phyloP scores from a whole-genome alignment of 2,888 invertebrate genomes.

The Ecdyonurus torrentis region DNA sequence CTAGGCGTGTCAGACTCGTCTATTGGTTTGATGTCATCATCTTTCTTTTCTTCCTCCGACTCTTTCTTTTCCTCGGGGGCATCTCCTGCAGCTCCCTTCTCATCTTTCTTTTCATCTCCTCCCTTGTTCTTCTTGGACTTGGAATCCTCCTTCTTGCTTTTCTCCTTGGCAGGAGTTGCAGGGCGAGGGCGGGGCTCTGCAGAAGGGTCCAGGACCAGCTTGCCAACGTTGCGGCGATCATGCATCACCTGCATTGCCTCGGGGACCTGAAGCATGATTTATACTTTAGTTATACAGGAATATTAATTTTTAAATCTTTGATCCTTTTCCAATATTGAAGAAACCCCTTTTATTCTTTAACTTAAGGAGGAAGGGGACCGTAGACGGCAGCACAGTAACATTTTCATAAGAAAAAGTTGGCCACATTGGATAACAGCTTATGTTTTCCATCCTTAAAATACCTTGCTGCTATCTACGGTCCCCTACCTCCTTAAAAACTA shows the following conservation, averaged over 20 bases:
- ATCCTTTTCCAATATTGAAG: too few relatives aligned
- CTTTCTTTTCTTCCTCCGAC: conserved; percentile 31
- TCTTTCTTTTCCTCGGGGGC: conserved; percentile 38
- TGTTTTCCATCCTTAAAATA: too few relatives aligned
- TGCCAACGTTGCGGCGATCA: conserved; percentile 80
- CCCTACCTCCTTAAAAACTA: too few relatives aligned
- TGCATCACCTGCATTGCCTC: conserved; percentile 90
- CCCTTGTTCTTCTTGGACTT: conserved; percentile 34
- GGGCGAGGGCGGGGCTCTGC: conserved; percentile 65
- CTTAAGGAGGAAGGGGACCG: too few relatives aligned
- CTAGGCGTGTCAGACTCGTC: conserved; percentile 10
- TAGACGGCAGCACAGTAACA: too few relatives aligned
- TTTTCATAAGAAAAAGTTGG: too few relatives aligned
- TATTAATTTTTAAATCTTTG: too few relatives aligned
- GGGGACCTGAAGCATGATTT: conserved; percentile 46
- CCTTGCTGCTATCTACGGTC: too few relatives aligned
- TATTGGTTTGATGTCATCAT: conserved; percentile 19
- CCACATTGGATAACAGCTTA: too few relatives aligned
- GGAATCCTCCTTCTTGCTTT: conserved; percentile 7
- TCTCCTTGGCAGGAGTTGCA: conserved; percentile 50
- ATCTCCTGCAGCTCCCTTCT: conserved; percentile 11
- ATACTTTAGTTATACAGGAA: too few relatives aligned
- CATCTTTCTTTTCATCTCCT: conserved; percentile 41
- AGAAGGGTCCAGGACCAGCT: conserved; percentile 66
- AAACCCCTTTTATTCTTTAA: too few relatives aligned